Evolutionary conservation across 1,140 invertebrate genomes (phyloP).

Genomic region (Neelides sp.): DNA sequence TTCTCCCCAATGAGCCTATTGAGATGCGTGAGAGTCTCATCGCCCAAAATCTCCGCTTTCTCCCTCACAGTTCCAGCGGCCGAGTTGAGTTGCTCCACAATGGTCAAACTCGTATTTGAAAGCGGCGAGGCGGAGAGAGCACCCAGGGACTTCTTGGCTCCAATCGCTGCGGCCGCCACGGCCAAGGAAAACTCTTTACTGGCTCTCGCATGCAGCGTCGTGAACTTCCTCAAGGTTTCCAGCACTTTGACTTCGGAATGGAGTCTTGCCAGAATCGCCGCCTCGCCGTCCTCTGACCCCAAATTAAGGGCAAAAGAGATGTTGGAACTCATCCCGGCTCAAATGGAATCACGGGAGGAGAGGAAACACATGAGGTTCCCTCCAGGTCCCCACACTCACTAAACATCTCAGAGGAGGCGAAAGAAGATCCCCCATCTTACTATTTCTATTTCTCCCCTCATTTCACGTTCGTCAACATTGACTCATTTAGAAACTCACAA

Average conservation of each 20-base stretch:
- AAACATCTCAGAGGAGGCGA: no score
- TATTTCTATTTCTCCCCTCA: no score
- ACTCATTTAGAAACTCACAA: no score
- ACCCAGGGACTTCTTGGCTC: conserved; percentile 24
- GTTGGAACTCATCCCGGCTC: conserved; percentile 24
- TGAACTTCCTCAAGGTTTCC: conserved; percentile 28
- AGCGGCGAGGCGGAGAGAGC: conserved; percentile 18
- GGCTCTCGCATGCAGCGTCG: conserved; percentile 17
- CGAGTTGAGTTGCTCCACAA: conserved; percentile 27
- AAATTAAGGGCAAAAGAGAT: conserved; percentile 29
- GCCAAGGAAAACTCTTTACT: conserved; percentile 20
- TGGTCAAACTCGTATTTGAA: conserved; percentile 24
- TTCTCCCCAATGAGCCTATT: conserved; percentile 27
- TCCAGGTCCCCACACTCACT: no score
- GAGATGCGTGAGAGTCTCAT: conserved; percentile 19
- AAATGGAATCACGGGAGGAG: no score
- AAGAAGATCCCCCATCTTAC: no score
- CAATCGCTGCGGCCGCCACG: conserved; percentile 14
- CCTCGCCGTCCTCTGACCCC: conserved; percentile 26
- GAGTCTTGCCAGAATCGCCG: conserved; percentile 21
- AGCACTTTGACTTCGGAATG: conserved; percentile 26
- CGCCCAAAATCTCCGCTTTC: conserved; percentile 23
- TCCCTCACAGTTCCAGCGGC: conserved; percentile 19
- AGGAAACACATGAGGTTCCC: no score
- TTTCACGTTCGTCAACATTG: no score